These are phyloP conservation scores for Nymphalis io DNA, from an alignment of 1,140 invertebrate genomes.

Conservation along the genomic window DNA sequence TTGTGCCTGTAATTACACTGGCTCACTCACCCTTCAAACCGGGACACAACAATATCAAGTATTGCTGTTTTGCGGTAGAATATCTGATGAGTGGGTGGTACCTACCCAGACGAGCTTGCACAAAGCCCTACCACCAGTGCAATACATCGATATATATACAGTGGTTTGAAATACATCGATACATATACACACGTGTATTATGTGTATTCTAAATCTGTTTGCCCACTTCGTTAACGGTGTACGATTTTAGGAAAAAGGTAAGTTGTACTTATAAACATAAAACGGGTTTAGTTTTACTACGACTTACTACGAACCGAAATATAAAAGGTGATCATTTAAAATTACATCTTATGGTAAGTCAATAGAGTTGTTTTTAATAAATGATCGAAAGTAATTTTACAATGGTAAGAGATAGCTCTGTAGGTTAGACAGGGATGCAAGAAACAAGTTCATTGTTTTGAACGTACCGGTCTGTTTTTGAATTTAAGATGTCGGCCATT, in stretches of 20 bases:
- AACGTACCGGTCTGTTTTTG: constrained; percentile 32
- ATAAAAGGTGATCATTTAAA: constrained; percentile 22
- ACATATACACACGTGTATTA: background rate
- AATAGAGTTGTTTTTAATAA: constrained; percentile 11
- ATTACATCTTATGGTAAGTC: constrained; percentile 13
- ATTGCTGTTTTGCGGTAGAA: too few species aligned
- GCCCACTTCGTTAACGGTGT: constrained; percentile 62
- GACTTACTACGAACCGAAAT: constrained; percentile 67
- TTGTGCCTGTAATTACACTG: too few species aligned
- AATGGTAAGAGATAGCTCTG: constrained; percentile 9
- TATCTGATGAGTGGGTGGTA: too few species aligned
- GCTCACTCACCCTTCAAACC: too few species aligned
- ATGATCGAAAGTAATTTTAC: background rate
- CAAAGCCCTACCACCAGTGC: too few species aligned
- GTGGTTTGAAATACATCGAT: too few species aligned
- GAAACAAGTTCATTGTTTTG: constrained; percentile 32
- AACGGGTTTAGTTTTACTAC: constrained; percentile 75
- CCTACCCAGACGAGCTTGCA: too few species aligned
- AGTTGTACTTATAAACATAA: constrained; percentile 62
- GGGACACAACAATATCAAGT: too few species aligned
- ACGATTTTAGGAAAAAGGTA: constrained; percentile 53
- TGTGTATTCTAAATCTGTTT: constrained; percentile 18
- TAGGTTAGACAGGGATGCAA: constrained; percentile 18
- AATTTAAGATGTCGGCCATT: constrained; percentile 23
- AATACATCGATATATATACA: too few species aligned